Evolutionary conservation across 2,888 invertebrate species (phyloP), one percentile per base, ranked within the genome.

Genomic region (Pyrgus malvae): DNA sequence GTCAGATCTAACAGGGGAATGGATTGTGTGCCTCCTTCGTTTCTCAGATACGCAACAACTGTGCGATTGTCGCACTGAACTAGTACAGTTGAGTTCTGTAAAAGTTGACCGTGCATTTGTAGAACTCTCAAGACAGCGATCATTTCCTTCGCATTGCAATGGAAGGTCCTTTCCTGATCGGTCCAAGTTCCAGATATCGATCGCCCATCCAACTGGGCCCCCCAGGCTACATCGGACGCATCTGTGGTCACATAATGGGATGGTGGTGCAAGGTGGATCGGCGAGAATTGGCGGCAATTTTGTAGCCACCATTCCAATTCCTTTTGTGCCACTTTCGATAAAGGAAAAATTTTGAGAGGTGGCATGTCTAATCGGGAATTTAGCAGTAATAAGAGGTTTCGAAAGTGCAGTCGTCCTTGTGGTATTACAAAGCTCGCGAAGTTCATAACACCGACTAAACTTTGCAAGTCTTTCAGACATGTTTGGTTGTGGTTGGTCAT

Each of bases 381-480:
- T 6, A 16, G 11, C 11, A 42, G 55, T 1, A 3, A 14, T n/a
- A 55, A 35, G 1, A 57, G 27, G 1, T 31, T 29, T 0, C 60
- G 57, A 33, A 35, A 45, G 29, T 61, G 21, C 6, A 63, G 14
- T 2, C 61, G 25, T 9, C 63, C 59, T 0, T 25, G 6, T 0
- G 59, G 63, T 1, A 61, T 46, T 0, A 48, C 51, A 21, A 58
- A 59, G 16, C 58, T 59, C 8, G 58, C 60, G 25, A 63, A 63
- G 17, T 60, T 61, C 14, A 63, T 9, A 0, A 40, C n/a, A 2
- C 63, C 61, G 1, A 57, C 40, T 19, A 60, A 4, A 8, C 27
- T 55, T 33, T 60, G 58, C 2, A 54, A 11, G 2, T 50, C 44
- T 16, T 42, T 25, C 17, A 17, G n/a, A 11, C n/a, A 17, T 17